Conservation (phyloP, 1,140 invertebrate genomes). For the Rhagoletis zephyria region DNA sequence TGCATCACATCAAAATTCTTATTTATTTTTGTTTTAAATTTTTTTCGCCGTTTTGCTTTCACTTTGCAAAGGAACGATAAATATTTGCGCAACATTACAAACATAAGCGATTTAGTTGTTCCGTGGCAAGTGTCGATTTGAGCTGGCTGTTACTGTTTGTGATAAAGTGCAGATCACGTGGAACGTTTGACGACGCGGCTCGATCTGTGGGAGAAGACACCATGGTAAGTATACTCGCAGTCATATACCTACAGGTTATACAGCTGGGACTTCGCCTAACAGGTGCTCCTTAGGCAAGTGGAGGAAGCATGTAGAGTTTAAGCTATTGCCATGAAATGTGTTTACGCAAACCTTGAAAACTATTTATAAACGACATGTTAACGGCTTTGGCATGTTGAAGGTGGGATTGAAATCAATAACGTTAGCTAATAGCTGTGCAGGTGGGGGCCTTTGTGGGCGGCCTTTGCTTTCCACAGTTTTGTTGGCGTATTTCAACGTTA, state of each 20-base stretch:
- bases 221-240: conserved; percentile 4
- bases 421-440: neutral
- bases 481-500: too few species aligned
- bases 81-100: neutral
- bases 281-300: neutral
- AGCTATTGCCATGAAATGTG: neutral
- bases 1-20: conserved; percentile 11
- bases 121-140: neutral
- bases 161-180: conserved; percentile 20
- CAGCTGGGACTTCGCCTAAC: neutral
- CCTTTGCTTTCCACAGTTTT: too few species aligned
- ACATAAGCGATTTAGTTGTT: conserved; percentile 3
- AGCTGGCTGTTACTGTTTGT: neutral
- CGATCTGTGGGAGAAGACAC: neutral
- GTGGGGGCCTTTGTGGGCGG: neutral
- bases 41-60: neutral
- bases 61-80: neutral
- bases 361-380: neutral
- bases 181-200: neutral
- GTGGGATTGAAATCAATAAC: neutral
- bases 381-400: neutral
- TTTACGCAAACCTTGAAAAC: neutral
- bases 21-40: neutral
- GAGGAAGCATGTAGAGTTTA: neutral
- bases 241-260: neutral